Percentiles rank a stretch among this genome's conserved stretches.
Conservation (phyloP, 2,113 vertebrate genomes). For the Catharus bicknelli region DNA sequence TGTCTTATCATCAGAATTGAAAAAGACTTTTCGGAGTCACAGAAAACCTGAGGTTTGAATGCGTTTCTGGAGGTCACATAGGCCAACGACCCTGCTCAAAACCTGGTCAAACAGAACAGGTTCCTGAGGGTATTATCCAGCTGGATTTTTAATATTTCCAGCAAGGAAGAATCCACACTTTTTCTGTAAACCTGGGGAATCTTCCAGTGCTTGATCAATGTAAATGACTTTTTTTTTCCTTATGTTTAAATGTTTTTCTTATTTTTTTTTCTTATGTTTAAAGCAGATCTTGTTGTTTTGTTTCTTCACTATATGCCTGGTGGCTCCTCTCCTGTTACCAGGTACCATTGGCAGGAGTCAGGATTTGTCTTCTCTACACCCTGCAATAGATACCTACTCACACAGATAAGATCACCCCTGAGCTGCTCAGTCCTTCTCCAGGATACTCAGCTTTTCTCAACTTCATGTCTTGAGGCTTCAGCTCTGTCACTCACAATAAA, state of each 20-base stretch:
- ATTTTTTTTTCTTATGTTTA: background rate
- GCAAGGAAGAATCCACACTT: rapidly evolving
- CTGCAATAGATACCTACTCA: background rate
- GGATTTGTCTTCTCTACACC: background rate
- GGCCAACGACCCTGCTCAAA: background rate
- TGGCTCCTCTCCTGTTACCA: background rate
- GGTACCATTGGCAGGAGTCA: background rate
- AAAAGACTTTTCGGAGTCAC: background rate
- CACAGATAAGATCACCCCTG: background rate
- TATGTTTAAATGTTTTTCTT: background rate
- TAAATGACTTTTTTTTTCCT: too few species aligned
- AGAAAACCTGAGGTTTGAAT: background rate
- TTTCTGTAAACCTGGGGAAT: background rate
- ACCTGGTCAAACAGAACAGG: background rate
- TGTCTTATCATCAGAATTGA: background rate
- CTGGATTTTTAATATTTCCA: background rate
- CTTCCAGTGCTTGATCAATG: background rate
- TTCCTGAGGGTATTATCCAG: background rate
- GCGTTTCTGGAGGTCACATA: background rate
- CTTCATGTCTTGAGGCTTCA: background rate
- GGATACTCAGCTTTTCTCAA: rapidly evolving
- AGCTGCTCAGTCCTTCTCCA: rapidly evolving
- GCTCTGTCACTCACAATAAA: background rate
- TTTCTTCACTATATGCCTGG: background rate
- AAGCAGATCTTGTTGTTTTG: background rate